Base-by-base conservation (phyloP, 2,888 invertebrate species). In the Andrena haemorrhoa region DNA sequence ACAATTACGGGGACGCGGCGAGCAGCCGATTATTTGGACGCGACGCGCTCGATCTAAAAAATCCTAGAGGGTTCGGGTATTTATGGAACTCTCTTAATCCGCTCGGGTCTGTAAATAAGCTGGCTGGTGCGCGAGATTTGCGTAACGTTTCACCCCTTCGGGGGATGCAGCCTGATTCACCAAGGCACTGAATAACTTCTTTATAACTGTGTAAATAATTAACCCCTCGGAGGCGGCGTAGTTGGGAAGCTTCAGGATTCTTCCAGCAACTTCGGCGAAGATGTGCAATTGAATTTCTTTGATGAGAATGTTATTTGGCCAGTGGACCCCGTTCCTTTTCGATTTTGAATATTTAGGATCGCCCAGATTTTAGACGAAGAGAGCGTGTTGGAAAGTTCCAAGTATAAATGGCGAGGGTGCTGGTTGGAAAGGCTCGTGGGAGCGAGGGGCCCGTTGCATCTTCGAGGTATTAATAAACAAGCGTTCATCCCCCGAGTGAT, bases 391-490 rank as follows among this genome's bases (percentile, higher is more conserved):
- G 12, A 41, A 41, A 41, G 12, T 41, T 12, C 41, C 41, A 12
- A 41, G 41, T 41, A 41, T 41, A 41, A 41, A 41, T 12, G 41
- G 41, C 12, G 41, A 4, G 12, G 41, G 41, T 41, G 41, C 12
- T 41, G 41, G 41, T 1, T 41, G 16, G 16, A 16, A 41, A 41
- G 4, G 23, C 20, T 53, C 53, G 53, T 53, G 20, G 41, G 20
- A 53, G 53, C 20, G 10, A 8, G 47, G 33, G 75, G 6, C 47
- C n/a, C 29, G 77, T 63, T 71, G 72, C 66, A 65, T 73, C 70
- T 56, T 70, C 29, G 41, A 53, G 72, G 82, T 82, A 80, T 75
- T 76, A 76, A 82, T 80, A 85, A 86, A 87, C 78, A 77, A 75
- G 41, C 61, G 73, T 71, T 77, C 68, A 56, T 79, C 79, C 82